phyloP scores from a whole-genome alignment of 1,140 invertebrate species.

The Caenorhabditis inopinata region DNA sequence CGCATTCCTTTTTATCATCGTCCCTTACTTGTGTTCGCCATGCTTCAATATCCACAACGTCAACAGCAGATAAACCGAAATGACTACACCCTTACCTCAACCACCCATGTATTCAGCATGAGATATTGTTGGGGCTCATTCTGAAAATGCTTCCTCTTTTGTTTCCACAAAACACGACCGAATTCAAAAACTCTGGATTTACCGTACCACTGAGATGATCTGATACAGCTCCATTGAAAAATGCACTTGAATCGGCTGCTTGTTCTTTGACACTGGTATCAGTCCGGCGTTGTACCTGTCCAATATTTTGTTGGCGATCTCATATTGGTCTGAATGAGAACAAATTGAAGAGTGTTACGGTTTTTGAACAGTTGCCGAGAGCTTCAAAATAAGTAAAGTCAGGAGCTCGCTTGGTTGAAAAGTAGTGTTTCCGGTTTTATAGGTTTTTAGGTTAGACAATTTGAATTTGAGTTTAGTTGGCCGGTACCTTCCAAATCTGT shows the following conservation, averaged over 20 bases:
- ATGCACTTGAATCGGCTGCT: slow-evolving; percentile 44
- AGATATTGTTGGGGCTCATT: slow-evolving; percentile 51
- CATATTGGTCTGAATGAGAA: slow-evolving; percentile 23
- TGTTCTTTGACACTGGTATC: background rate
- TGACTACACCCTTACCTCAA: slow-evolving; percentile 35
- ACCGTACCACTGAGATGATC: slow-evolving; percentile 44
- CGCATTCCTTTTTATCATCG: too few relatives aligned
- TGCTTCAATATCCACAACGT: too few relatives aligned
- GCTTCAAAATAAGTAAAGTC: too few relatives aligned
- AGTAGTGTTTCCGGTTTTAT: too few relatives aligned
- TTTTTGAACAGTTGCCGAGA: too few relatives aligned
- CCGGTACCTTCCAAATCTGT: too few relatives aligned
- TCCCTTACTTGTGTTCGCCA: too few relatives aligned
- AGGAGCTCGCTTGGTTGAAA: too few relatives aligned
- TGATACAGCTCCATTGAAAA: slow-evolving; percentile 49
- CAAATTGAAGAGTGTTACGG: background rate
- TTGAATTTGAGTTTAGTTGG: too few relatives aligned
- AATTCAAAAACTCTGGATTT: background rate
- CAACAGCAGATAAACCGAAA: too few relatives aligned
- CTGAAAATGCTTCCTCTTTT: slow-evolving; percentile 28
- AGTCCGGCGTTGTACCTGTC: slow-evolving; percentile 29
- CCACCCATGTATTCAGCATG: slow-evolving; percentile 47
- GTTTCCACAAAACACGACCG: too few relatives aligned
- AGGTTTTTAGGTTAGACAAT: too few relatives aligned
- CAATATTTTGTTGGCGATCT: slow-evolving; percentile 33